Evolutionary conservation across 2,888 invertebrate species (phyloP).

Genomic region (Chloroclysta siterata): DNA sequence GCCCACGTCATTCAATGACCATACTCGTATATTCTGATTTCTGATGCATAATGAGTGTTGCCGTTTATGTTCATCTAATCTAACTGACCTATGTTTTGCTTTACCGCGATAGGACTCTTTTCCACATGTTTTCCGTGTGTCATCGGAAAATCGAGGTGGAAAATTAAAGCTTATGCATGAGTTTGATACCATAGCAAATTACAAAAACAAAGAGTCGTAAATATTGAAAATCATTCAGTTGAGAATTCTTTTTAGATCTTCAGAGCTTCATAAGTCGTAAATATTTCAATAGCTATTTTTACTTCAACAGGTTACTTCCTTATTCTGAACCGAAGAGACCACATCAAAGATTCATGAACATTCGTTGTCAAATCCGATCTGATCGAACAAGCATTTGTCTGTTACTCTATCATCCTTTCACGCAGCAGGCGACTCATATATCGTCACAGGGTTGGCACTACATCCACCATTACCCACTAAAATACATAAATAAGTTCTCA

Average conservation of each 20-base stretch:
- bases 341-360: conserved; percentile 24
- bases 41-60: conserved; percentile 12
- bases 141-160: conserved; percentile 15
- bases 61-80: conserved; percentile 11
- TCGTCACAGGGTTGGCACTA: conserved; percentile 25
- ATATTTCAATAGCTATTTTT: neutral
- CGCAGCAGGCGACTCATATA: conserved; percentile 22
- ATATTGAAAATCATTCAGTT: neutral
- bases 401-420: conserved; percentile 29
- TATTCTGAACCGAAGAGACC: conserved; percentile 12
- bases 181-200: neutral
- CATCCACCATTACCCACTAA: neutral
- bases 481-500: neutral
- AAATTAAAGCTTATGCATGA: neutral
- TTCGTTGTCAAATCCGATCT: conserved; percentile 33
- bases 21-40: conserved; percentile 8
- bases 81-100: conserved; percentile 17
- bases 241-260: neutral
- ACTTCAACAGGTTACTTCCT: conserved; percentile 14
- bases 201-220: neutral
- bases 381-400: conserved; percentile 29
- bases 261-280: neutral
- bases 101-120: conserved; percentile 2
- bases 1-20: conserved; percentile 18
- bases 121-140: conserved; percentile 7